Conservation (phyloP, 2,888 invertebrate species). For the Andricus quercusramuli region DNA sequence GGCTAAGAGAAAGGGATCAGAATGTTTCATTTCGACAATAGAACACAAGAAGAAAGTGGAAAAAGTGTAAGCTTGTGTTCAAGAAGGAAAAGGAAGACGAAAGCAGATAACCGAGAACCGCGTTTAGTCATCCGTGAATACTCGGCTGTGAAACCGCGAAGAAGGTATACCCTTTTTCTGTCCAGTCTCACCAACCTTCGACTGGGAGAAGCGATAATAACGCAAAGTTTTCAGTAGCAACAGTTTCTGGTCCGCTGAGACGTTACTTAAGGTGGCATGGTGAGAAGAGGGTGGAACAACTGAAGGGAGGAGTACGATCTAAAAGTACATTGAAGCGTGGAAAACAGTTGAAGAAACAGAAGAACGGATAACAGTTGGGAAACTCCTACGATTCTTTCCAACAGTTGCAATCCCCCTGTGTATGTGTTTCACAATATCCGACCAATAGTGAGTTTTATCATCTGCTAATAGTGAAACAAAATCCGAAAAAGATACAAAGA, state of each 20-base stretch:
- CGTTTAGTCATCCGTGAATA: slow-evolving; percentile 11
- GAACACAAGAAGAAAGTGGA: slow-evolving; percentile 34
- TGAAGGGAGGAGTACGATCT: slow-evolving; percentile 42
- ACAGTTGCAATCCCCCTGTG: slow-evolving; percentile 55
- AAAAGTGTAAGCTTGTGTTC: slow-evolving; percentile 31
- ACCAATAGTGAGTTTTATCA: slow-evolving; percentile 61
- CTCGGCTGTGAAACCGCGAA: slow-evolving; percentile 28
- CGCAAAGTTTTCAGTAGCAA: slow-evolving; percentile 60
- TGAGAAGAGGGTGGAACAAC: slow-evolving; percentile 28
- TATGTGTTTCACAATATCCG: slow-evolving; percentile 40
- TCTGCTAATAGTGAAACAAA: slow-evolving; percentile 68
- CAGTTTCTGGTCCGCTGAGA: slow-evolving; percentile 45
- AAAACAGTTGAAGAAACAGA: slow-evolving; percentile 67
- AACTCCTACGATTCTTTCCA: slow-evolving; percentile 69
- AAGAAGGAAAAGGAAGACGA: slow-evolving; percentile 35
- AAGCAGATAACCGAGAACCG: slow-evolving; percentile 32
- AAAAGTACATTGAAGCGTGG: slow-evolving; percentile 63
- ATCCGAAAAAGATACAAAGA: slow-evolving; percentile 45
- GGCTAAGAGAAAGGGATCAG: slow-evolving; percentile 39
- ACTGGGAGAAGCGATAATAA: slow-evolving; percentile 58
- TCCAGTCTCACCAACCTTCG: slow-evolving; percentile 43
- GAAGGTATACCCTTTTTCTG: slow-evolving; percentile 46
- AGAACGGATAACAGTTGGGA: slow-evolving; percentile 69
- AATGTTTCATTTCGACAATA: slow-evolving; percentile 43
- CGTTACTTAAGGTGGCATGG: slow-evolving; percentile 37